phyloP scores from a whole-genome alignment of 2,888 invertebrate species.

The Tenthredo scrophulariae region DNA sequence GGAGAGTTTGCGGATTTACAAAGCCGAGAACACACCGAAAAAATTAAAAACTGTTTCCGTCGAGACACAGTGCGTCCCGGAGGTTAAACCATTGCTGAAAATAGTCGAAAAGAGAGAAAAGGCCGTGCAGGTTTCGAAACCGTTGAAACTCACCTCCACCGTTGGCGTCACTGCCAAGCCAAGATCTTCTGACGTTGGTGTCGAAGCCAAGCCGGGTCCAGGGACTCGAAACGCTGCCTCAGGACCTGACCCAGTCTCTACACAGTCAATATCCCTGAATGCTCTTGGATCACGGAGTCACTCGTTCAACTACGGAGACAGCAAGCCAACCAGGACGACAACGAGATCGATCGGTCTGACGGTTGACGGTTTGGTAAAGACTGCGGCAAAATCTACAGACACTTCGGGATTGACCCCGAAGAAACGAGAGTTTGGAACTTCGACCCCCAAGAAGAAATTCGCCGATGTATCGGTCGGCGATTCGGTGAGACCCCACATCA shows the following conservation, averaged over 20 bases:
- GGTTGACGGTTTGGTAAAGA: constrained; percentile 70
- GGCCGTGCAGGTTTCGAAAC: constrained; percentile 67
- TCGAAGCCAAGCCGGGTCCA: constrained; percentile 76
- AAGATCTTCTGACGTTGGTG: constrained; percentile 72
- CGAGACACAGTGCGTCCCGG: constrained; percentile 65
- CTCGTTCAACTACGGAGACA: constrained; percentile 83
- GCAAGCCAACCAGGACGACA: constrained; percentile 77
- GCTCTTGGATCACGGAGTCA: constrained; percentile 79
- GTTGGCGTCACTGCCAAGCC: constrained; percentile 76
- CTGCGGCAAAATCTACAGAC: constrained; percentile 75
- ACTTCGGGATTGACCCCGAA: constrained; percentile 75
- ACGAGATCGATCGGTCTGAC: constrained; percentile 67
- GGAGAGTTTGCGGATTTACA: constrained; percentile 67
- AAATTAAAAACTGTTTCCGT: constrained; percentile 62
- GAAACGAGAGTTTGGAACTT: constrained; percentile 73
- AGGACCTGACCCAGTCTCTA: constrained; percentile 80
- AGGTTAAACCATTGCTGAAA: constrained; percentile 55
- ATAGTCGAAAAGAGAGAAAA: constrained; percentile 63
- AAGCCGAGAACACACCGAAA: constrained; percentile 59
- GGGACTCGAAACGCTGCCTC: constrained; percentile 81
- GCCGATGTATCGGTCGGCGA: constrained; percentile 80
- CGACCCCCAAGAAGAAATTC: constrained; percentile 76
- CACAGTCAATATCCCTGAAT: constrained; percentile 78
- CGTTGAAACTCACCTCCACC: constrained; percentile 69
- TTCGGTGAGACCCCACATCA: constrained; percentile 78